These are phyloP conservation scores for Tilapia sparmanii DNA, from an alignment of 2,113 vertebrate species.

Conservation along the genomic window DNA sequence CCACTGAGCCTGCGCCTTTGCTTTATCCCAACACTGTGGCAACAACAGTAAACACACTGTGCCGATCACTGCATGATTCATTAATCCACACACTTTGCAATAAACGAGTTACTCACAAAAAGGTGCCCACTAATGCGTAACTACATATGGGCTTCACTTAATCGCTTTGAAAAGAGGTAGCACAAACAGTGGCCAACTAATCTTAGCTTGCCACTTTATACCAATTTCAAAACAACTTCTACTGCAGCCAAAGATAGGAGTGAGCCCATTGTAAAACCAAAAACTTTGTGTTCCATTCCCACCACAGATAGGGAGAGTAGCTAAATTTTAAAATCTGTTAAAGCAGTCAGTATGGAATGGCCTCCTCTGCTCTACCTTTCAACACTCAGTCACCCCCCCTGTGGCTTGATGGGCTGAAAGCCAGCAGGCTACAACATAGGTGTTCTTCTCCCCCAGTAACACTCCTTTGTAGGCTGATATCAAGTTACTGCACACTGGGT, in stretches of 20 bases:
- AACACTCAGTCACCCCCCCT: conserved; percentile 21
- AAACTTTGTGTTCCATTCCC: background rate
- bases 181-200: background rate
- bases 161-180: background rate
- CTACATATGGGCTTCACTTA: background rate
- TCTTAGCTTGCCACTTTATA: background rate
- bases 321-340: conserved; percentile 24
- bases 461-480: conserved; percentile 7
- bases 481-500: conserved; percentile 33
- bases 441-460: conserved; percentile 36
- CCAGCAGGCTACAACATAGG: conserved; percentile 54
- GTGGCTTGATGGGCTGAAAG: conserved; percentile 12
- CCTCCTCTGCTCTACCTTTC: conserved; percentile 34
- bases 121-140: background rate
- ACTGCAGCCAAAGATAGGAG: background rate
- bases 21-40: conserved; percentile 44
- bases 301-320: background rate
- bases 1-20: background rate
- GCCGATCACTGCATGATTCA: conserved; percentile 28
- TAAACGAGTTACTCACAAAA: background rate
- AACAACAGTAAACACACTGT: conserved; percentile 54
- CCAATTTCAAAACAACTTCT: background rate
- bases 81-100: conserved; percentile 18
- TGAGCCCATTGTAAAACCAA: background rate
- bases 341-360: background rate